Evolutionary conservation across 2,113 vertebrate genomes (phyloP), one percentile per base, ranked within the genome.

Genomic region (Strix aluco): DNA sequence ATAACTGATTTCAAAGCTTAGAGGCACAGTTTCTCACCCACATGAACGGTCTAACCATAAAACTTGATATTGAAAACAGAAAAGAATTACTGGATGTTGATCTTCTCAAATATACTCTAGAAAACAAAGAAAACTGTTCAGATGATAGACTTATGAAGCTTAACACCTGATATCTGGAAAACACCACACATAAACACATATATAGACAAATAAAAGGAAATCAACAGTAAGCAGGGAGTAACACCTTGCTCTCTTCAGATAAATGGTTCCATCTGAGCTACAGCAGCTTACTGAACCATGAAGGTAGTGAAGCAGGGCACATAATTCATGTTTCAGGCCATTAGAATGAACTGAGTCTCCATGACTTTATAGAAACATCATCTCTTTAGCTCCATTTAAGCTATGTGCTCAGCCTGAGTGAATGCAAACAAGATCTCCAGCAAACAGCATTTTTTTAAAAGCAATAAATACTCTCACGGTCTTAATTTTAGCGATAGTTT

Each of bases 321-420:
- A 82, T 94, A 92, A 96, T 96, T 98, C 85, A 49, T 21, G 57
- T 80, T 73, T 94, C 90, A 72, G 90, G 66, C 92, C 86, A 74
- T 90, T 95, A 93, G 95, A 96, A 89, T 86, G 94, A 95, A 95
- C 87, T 84, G 57, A 77, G 73, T 87, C 78, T 88, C 93, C 72
- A 90, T 84, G 95, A 96, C 91, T 96, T 96, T 95, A 71, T 29
- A 85, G 86, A 97, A 95, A 89, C 88, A 80, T 96, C 91, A 67
- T 95, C 92, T 89, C 93, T 92, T 78, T 96, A 95, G 94, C 94
- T 91, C 83, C 70, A 81, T 94, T 96, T 87, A 94, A 96, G 70
- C 27, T 78, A 38, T 40, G 36, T 57, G 89, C 90, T 94, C 78
- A 96, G 84, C 86, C 94, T 91, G 46, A 81, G 78, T 71, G 90